Base-by-base conservation (phyloP, 2,113 vertebrate genomes). In the Elephantulus edwardii region DNA sequence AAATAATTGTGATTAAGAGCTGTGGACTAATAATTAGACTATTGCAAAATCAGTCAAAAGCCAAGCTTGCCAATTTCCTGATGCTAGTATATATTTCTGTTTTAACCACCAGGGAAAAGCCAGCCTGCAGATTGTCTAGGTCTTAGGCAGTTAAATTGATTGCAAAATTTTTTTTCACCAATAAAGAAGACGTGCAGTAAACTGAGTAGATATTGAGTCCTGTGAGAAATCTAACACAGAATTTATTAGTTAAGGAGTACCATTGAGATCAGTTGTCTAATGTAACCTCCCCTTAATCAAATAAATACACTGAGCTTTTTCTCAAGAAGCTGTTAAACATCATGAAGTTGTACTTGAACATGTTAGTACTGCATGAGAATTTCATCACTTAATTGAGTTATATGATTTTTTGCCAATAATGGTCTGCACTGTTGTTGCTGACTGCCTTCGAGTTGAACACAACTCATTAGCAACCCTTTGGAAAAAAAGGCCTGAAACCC, bases 141-240 rank as follows among this genome's bases (percentile, higher is more conserved):
- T 70, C 8, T 46, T 66, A 86, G 13, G 54, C n/a, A 76, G 72
- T 82, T 87, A 75, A 71, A 54, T 79, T 81, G 44, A 88, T 71
- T 70, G n/a, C 30, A 84, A 84, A 87, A 75, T 80, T 89, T 8
- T 89, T 8, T 93, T 4, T 40, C 13, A 75, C 50, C 3, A 12
- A 46, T 64, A 28, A 70, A 40, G 60, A 74, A 77, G 28, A 40
- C 28, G 26, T 26, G 50, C 56, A 86, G 50, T 87, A 81, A 86
- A 62, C 33, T 20, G n/a, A 93, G 20, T 10, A 17, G 22, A 8
- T 44, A 38, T 8, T 44, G 58, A 91, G 12, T 1, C 7, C 8
- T 28, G 42, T 54, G 42, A 88, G 90, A 30, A 48, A 1, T 68
- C 16, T 87, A 35, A 48, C 42, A 28, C 0, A 70, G 48, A 83